These are phyloP conservation scores for Fratercula arctica DNA, from an alignment of 2,797 vertebrate species.

Conservation along the genomic window DNA sequence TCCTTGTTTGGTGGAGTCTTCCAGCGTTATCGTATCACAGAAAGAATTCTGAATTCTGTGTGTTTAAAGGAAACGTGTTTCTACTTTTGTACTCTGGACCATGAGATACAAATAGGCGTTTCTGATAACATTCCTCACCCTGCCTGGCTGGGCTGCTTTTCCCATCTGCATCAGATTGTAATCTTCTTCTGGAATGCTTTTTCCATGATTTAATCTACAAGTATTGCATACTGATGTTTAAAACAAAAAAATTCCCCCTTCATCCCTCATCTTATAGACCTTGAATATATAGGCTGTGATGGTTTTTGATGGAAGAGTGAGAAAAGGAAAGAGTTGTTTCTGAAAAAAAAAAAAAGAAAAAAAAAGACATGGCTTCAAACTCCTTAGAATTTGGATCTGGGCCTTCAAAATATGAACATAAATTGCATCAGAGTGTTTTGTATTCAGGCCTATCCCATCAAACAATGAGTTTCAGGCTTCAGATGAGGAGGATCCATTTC, in stretches of 20 bases:
- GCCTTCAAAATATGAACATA: not conserved
- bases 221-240: not conserved
- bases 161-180: conserved; percentile 37
- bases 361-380: not conserved
- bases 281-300: not conserved
- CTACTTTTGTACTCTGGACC: not conserved
- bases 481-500: not conserved
- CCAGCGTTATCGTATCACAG: not conserved
- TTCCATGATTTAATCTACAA: conserved; percentile 6
- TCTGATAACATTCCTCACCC: conserved; percentile 38
- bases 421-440: not conserved
- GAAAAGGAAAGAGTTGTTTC: not conserved
- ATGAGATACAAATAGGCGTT: not conserved
- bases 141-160: conserved; percentile 4
- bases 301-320: not conserved
- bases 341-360: not conserved
- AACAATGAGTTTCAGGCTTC: not conserved
- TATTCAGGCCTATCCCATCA: not conserved
- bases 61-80: conserved; percentile 25
- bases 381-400: not conserved
- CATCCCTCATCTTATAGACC: not conserved
- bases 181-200: conserved; percentile 29
- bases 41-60: not conserved
- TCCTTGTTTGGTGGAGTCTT: not conserved
- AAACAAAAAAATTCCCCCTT: not conserved